Conservation (phyloP, 2,797 vertebrate genomes). For the Lacerta viridis region DNA sequence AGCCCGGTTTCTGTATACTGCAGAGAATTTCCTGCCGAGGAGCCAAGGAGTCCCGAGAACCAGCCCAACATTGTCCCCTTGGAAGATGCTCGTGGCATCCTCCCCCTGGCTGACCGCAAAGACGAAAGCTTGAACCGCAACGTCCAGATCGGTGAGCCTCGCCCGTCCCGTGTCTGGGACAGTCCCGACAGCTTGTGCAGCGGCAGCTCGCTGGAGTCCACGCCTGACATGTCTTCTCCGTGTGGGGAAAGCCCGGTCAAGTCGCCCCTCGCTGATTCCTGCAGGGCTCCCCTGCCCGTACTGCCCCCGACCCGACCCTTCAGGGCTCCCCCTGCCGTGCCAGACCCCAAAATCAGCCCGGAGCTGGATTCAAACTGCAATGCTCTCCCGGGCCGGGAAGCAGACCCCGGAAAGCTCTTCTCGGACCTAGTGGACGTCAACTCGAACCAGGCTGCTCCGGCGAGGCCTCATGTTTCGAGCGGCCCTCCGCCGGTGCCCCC, state of each 20-base stretch:
- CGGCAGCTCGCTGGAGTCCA: constrained; percentile 67
- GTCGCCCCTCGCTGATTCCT: neutral
- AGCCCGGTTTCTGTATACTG: constrained; percentile 83
- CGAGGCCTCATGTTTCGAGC: rapidly evolving
- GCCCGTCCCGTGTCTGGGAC: constrained; percentile 75
- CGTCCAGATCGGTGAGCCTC: constrained; percentile 69
- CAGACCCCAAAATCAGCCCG: constrained; percentile 35
- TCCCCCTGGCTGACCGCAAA: neutral
- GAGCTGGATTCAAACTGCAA: constrained; percentile 82
- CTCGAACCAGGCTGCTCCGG: neutral
- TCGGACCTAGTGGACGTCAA: constrained; percentile 77
- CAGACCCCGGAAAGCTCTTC: constrained; percentile 74
- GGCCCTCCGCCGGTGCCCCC: constrained; percentile 63
- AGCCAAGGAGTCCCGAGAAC: constrained; percentile 59
- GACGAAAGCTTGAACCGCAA: constrained; percentile 50
- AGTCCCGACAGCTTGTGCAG: constrained; percentile 80
- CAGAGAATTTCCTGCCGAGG: constrained; percentile 69
- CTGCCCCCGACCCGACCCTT: constrained; percentile 76
- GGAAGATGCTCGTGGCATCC: constrained; percentile 45
- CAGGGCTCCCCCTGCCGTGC: constrained; percentile 57
- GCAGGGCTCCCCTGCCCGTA: rapidly evolving
- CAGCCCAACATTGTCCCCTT: constrained; percentile 69
- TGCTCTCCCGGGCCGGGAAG: constrained; percentile 78
- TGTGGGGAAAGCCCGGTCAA: neutral
- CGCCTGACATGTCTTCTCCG: constrained; percentile 76